Evolutionary conservation across 2,888 invertebrate species (phyloP), one percentile per base, ranked within the genome.

Genomic region (Lysandra coridon): DNA sequence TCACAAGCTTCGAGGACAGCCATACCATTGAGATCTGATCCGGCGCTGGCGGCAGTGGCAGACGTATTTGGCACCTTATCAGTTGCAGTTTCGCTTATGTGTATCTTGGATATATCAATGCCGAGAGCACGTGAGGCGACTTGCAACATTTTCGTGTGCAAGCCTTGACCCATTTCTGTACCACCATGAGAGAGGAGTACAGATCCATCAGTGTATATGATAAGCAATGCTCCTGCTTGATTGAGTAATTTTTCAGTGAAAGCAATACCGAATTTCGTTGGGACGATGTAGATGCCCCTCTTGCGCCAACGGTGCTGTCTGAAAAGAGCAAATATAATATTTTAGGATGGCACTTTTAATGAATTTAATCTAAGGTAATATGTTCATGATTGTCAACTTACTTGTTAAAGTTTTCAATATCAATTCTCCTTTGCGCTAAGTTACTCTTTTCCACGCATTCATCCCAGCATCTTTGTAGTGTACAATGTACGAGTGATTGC

Each of bases 141-240:
- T 95, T 99, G 99, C 79, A 98, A 96, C 97, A 99, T 98, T 95
- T 99, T 99, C 0, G 98, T 99, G 88, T 99, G 98, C 4, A 99
- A 93, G 1, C 99, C 99, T 93, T 99, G 99, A 0, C 99, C 99
- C 97, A 99, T 99, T 95, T 99, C 99, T 10, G 97, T 97, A n/a
- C 99, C 99, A 57, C 98, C 98, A 87, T 98, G 98, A 0, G 97
- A 96, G 30, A 99, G 85, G 14, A 99, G 94, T 2, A 99, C 98
- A 0, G 98, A 98, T 1, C 98, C 99, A 89, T 98, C 98, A 0
- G 95, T 95, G 87, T 99, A 98, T n/a, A 98, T 95, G 73, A 98
- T 96, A 1, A 99, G 95, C 79, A 99, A 92, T 0, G 99, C 98
- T 7, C 98, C 98, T 2, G 96, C 97, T 94, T 98, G 98, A 88